Base-by-base conservation (phyloP, 2,797 vertebrate genomes). In the Danionella dracula region DNA sequence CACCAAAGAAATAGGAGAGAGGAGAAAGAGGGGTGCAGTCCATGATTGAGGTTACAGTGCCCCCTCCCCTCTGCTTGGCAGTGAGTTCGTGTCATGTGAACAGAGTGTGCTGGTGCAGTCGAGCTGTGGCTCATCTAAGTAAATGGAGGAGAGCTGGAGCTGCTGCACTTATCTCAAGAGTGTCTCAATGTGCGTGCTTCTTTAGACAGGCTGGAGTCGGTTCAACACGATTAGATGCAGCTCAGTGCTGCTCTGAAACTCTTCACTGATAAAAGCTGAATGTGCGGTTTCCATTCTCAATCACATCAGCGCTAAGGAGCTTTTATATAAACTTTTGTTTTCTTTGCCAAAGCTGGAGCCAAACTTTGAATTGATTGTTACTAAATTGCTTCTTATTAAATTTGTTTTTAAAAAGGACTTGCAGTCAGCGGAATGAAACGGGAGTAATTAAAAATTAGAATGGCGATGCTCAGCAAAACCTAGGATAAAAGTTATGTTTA, bases 31-130 rank as follows among this genome's bases (percentile, higher is more conserved):
- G 2, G 10, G 32, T 41, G 84, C 81, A 82, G 76, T 78, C 73
- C 71, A 29, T 45, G 73, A 59, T 72, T 71, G 27, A 17, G 8
- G 31, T 1, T 29, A 20, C 31, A 9, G 17, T 80, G 80, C 83
- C 75, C 73, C 75, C 76, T 69, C 68, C 71, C n/a, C 78, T 73
- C 51, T 41, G 42, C 46, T 19, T 66, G 53, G 32, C 79, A 80
- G 76, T 76, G 78, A 80, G 78, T 86, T 78, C 79, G 76, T 76
- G n/a, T 83, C 75, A 78, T 78, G 78, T 75, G 78, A 82, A 77
- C 42, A 60, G 67, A 40, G 73, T 67, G 75, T 76, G 56, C 63
- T 74, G n/a, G 15, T 51, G 45, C 50, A 41, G 41, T 68, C 55
- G 12, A 69, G 68, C 53, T 49, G 68, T 70, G 54, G 74, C 70